Base-by-base conservation (phyloP, 2,888 invertebrate species). In the Clusia tigrina region DNA sequence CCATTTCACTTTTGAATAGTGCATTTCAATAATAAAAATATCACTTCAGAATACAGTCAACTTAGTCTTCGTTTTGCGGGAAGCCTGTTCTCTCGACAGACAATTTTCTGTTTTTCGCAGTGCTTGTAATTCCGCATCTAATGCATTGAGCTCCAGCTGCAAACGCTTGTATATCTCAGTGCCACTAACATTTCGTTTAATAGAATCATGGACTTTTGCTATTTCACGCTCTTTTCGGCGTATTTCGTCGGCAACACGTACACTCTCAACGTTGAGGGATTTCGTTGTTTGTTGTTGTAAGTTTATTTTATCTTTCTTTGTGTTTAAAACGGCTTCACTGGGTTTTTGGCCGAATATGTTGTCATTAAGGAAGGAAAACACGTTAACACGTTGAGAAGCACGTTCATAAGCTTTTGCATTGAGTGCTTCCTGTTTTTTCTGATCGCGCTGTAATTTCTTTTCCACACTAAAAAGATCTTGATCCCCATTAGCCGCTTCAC, bases 361-460 rank as follows among this genome's bases (percentile, higher is more conserved):
- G 57, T 86, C 85, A 74, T 94, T 94, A 23, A 94, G 86, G 73
- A 94, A 92, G 78, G 90, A 89, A 77, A 94, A 94, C 1, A 94
- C 89, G 77, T 92, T 88, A 53, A 86, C 85, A 67, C 87, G 85
- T 70, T 89, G 87, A 48, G 85, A 86, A 67, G 88, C 88, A 24
- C 88, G 85, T 70, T 89, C 88, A 74, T 91, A 91, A 2, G 87
- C 87, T 79, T 88, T 89, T 68, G 87, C 86, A 68, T 88, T 87
- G 54, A 86, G 84, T 37, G 86, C 86, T 72, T 90, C 89, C 78
- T 89, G 88, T 74, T 86, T 89, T 74, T 86, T 88, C 72, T 89
- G 88, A 62, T 89, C 82, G 58, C 87, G 87, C 74, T 88, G 88
- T 46, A 92, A 81, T 77, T 87, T 89, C 72, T 88, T 88, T 76